Conservation (phyloP, 37 sponge, comb jelly and placozoan genomes). For the Tethya wilhelma region DNA sequence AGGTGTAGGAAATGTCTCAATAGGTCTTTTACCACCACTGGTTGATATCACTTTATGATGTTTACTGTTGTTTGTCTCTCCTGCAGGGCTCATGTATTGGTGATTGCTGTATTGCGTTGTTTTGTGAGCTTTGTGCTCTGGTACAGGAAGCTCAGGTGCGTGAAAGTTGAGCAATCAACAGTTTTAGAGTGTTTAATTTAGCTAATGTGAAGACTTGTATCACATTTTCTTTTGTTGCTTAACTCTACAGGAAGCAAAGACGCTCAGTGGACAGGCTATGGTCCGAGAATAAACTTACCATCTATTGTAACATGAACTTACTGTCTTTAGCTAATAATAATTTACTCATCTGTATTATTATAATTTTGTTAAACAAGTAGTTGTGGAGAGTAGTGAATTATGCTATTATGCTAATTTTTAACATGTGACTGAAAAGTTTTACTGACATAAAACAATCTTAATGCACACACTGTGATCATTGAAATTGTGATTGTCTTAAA, state of each 20-base stretch:
- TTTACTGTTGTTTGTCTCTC: background rate
- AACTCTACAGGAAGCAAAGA: slow-evolving; percentile 13
- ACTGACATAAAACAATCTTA: too few species aligned
- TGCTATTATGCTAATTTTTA: too few species aligned
- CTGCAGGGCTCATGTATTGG: slow-evolving; percentile 21
- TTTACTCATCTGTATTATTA: too few species aligned
- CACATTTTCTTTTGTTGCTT: background rate
- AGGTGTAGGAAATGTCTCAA: background rate
- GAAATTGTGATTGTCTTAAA: too few species aligned
- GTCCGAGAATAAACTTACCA: slow-evolving; percentile 15
- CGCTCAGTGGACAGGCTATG: slow-evolving; percentile 22
- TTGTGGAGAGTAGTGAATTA: too few species aligned
- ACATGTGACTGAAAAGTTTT: too few species aligned
- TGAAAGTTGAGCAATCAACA: background rate
- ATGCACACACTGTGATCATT: too few species aligned
- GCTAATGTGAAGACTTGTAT: background rate
- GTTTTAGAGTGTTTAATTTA: background rate
- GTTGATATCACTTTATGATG: background rate
- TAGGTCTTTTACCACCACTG: background rate
- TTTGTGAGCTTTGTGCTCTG: slow-evolving; percentile 3
- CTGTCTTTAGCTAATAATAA: too few species aligned
- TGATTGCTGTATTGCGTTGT: slow-evolving; percentile 3
- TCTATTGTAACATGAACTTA: background rate
- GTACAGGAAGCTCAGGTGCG: slow-evolving; percentile 27
- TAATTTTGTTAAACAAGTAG: too few species aligned